phyloP scores from a whole-genome alignment of 2,888 invertebrate genomes.

The Leucophenga maculata region DNA sequence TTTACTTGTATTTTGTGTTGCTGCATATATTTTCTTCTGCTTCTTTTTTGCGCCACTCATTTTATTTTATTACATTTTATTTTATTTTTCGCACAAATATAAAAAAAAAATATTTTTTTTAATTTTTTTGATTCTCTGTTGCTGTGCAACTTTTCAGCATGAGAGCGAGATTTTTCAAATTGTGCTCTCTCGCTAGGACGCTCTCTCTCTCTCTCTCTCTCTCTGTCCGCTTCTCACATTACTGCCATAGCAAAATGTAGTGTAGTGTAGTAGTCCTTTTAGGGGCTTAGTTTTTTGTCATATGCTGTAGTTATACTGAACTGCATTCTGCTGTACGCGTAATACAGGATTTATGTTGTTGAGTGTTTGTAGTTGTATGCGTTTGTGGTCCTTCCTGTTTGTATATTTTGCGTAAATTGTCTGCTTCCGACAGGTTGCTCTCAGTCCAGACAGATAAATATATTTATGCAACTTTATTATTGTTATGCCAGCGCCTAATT shows the following conservation, averaged over 20 bases:
- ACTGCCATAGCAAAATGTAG: too few relatives aligned
- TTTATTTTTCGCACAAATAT: slow-evolving; percentile 41
- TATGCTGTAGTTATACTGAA: background rate
- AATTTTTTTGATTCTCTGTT: slow-evolving; percentile 31
- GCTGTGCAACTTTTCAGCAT: slow-evolving; percentile 29
- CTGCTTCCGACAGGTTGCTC: slow-evolving; percentile 51
- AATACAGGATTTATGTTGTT: background rate
- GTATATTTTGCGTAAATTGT: slow-evolving; percentile 61
- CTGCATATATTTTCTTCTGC: slow-evolving; percentile 35
- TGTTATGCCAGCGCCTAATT: too few relatives aligned
- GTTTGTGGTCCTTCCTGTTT: slow-evolving; percentile 5
- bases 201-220: too few relatives aligned
- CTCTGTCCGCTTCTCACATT: too few relatives aligned
- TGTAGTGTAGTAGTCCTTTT: background rate
- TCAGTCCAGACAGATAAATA: background rate
- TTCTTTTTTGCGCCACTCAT: slow-evolving; percentile 44
- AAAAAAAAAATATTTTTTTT: background rate
- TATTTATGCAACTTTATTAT: too few relatives aligned
- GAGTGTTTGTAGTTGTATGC: slow-evolving; percentile 22
- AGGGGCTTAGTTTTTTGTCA: background rate
- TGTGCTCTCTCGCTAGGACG: too few relatives aligned
- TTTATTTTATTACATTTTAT: slow-evolving; percentile 51
- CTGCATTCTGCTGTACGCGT: background rate
- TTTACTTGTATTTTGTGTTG: slow-evolving; percentile 11
- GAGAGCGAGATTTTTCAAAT: background rate